These are phyloP conservation scores for Globia sparganii DNA, from an alignment of 2,888 invertebrate genomes.

Conservation along the genomic window DNA sequence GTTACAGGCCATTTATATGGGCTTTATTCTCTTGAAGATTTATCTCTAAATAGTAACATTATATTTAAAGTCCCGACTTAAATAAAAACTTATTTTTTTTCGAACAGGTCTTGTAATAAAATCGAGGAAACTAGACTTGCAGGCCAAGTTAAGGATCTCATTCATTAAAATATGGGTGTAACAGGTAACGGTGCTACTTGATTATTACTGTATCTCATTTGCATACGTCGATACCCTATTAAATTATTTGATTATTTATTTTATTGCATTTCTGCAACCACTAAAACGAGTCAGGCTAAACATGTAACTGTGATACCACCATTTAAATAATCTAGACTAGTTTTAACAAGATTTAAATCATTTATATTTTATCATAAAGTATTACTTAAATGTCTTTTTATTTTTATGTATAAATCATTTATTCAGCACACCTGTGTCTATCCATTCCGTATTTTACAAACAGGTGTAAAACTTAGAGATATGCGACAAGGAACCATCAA, in stretches of 20 bases:
- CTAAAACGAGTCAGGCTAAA: neutral
- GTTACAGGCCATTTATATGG: neutral
- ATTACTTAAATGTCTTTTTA: constrained; percentile 43
- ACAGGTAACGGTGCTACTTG: constrained; percentile 12
- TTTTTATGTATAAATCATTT: constrained; percentile 51
- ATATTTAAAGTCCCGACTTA: no score
- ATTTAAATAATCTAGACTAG: constrained; percentile 40
- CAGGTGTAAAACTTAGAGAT: constrained; percentile 35
- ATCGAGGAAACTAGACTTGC: neutral
- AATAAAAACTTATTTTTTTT: no score
- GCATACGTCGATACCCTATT: constrained; percentile 10
- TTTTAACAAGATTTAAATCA: constrained; percentile 14
- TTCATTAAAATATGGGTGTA: constrained; percentile 26
- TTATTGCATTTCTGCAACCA: constrained; percentile 7
- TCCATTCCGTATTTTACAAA: constrained; percentile 5
- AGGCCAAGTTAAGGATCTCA: constrained; percentile 9
- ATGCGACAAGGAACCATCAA: constrained; percentile 68
- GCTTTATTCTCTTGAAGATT: neutral
- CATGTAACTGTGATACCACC: constrained; percentile 7
- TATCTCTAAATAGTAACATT: neutral
- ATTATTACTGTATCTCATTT: constrained; percentile 22
- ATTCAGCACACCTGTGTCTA: constrained; percentile 57
- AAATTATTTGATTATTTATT: constrained; percentile 14
- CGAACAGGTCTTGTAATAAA: neutral
- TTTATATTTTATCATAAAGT: neutral